Percentiles rank a stretch among this genome's conserved stretches.
Evolutionary conservation across 2,797 vertebrate species (phyloP).

Genomic region (Enteromius treurensis): DNA sequence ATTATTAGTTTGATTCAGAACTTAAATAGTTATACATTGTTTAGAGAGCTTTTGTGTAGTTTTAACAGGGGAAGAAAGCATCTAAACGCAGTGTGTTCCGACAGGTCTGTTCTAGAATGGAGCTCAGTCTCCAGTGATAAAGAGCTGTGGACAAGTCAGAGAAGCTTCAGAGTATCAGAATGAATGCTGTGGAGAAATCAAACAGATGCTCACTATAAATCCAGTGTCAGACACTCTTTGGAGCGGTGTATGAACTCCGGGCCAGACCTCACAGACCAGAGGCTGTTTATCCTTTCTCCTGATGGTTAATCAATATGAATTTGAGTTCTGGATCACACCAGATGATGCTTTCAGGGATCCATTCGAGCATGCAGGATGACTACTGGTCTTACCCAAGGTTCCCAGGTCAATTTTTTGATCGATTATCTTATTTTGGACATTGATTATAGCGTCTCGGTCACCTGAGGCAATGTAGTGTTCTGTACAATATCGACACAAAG

Average conservation of each 20-base stretch:
- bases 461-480: no score
- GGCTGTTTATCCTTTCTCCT: slow-evolving; percentile 32
- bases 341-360: slow-evolving; percentile 14
- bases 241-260: slow-evolving; percentile 1
- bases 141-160: neutral
- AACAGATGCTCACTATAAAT: slow-evolving; percentile 23
- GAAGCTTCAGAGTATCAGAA: neutral
- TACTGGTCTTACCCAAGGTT: neutral
- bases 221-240: neutral
- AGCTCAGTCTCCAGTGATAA: slow-evolving; percentile 17
- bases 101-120: neutral
- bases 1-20: neutral
- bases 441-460: neutral
- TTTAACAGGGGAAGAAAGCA: neutral
- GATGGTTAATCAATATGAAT: slow-evolving; percentile 36
- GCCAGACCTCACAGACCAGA: neutral
- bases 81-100: neutral
- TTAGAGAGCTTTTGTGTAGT: neutral
- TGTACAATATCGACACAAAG: neutral
- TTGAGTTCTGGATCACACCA: slow-evolving; percentile 17
- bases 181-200: neutral
- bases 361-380: neutral
- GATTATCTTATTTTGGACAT: slow-evolving; percentile 10
- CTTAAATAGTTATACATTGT: neutral
- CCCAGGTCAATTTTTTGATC: neutral